Evolutionary conservation across 2,113 vertebrate species (phyloP).

Genomic region (Aptenodytes patagonicus): DNA sequence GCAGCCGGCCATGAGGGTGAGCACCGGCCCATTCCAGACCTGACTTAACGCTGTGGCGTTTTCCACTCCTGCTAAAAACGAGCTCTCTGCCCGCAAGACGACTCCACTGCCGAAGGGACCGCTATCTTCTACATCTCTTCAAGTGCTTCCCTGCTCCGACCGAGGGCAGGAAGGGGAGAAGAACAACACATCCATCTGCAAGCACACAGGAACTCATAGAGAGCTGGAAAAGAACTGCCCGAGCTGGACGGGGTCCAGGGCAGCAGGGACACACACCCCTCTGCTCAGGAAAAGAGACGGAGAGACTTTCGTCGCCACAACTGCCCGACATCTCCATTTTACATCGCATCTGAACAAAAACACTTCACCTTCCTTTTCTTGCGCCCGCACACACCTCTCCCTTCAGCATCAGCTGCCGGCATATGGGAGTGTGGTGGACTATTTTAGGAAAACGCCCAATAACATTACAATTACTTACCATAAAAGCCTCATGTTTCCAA

Average conservation of each 20-base stretch:
- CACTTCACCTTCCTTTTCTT: not conserved
- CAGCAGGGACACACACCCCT: not conserved
- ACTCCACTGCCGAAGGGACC: rapidly evolving
- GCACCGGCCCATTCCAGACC: not conserved
- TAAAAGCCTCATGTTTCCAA: slow-evolving; percentile 48
- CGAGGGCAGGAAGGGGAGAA: not conserved
- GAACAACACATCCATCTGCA: not conserved
- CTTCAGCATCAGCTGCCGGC: not conserved
- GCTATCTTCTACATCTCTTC: not conserved
- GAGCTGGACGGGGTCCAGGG: not conserved
- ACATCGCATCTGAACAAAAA: not conserved
- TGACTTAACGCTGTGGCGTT: rapidly evolving
- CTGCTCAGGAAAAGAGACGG: not conserved
- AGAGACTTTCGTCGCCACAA: rapidly evolving
- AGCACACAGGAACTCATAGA: not conserved
- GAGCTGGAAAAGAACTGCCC: not conserved
- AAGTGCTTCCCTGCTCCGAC: not conserved
- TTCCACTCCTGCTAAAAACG: not conserved
- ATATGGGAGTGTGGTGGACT: not conserved
- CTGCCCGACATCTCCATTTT: rapidly evolving
- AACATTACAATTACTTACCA: slow-evolving; percentile 56
- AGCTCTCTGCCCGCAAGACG: rapidly evolving
- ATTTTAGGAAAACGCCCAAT: slow-evolving; percentile 44
- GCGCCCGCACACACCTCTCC: not conserved
- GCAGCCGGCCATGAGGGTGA: not conserved